Base-by-base conservation (phyloP, 2,888 invertebrate species). In the Boloria selene region DNA sequence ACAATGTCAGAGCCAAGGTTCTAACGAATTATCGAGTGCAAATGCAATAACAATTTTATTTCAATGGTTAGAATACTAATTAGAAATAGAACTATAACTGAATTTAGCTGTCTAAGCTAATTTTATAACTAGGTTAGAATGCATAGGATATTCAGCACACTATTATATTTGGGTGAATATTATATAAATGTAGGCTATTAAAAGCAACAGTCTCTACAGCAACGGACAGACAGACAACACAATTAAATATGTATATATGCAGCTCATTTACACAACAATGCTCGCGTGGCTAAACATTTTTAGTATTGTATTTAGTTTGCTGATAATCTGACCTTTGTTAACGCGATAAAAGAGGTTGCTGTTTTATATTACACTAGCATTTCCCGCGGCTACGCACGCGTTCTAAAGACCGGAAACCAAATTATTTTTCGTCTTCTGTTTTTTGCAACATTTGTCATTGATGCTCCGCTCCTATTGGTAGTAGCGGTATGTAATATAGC, bases 1-100 rank as follows among this genome's bases (percentile, higher is more conserved):
- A 72, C 75, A 74, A 70, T 69, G 72, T 70, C 72, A 70, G 61
- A 66, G 65, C 70, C 74, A 75, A 75, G 74, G 75, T 68, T 70
- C 71, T 4, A 59, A 58, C 51, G 61, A 70, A 72, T 72, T 72
- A 73, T 72, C 72, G 69, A 67, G 56, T 64, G 66, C 56, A 51
- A 73, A 73, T 71, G 68, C 60, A 70, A 71, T 71, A 63, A 67
- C 69, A 70, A 51, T 66, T 60, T 63, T 53, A 66, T 49, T 56
- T 65, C 38, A 45, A 16, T 16, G n/a, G 52, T 54, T 38, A 47
- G 38, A 60, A 42, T 22, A 26, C 52, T 47, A 54, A 54, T 62
- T 53, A 62, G n/a, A 7, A n/a, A 7, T 16, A 17, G 7, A n/a
- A 22, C 10, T n/a, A 13, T 22, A n/a, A 61, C 42, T 42, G 26